Conservation (phyloP, 2,113 vertebrate genomes). For the Eonycteris spelaea region DNA sequence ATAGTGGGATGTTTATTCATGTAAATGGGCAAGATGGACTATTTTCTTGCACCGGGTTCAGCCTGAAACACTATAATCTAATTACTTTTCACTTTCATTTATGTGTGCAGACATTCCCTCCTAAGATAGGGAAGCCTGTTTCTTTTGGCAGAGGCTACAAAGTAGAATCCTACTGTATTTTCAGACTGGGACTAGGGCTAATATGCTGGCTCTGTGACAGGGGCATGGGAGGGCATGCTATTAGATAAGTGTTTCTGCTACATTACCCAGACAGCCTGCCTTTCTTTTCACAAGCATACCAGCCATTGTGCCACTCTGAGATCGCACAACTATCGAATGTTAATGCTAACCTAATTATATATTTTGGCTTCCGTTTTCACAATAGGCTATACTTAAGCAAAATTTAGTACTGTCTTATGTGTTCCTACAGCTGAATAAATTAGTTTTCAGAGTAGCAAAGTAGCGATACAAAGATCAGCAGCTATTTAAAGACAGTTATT, state of each 20-base stretch:
- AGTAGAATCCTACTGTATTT: constrained; percentile 62
- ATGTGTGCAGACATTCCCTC: constrained; percentile 60
- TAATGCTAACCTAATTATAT: constrained; percentile 80
- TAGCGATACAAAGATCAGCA: constrained; percentile 72
- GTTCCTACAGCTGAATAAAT: constrained; percentile 81
- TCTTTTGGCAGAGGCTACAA: constrained; percentile 48
- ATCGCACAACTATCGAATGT: constrained; percentile 68
- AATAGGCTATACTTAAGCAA: constrained; percentile 77
- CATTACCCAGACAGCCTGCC: constrained; percentile 79
- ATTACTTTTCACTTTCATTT: constrained; percentile 69
- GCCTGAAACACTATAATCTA: constrained; percentile 57
- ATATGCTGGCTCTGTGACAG: constrained; percentile 65
- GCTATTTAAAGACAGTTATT: constrained; percentile 75
- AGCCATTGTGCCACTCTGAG: constrained; percentile 68
- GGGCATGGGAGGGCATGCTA: constrained; percentile 70
- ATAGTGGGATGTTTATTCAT: constrained; percentile 23
- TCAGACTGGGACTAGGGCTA: constrained; percentile 68
- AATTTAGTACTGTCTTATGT: constrained; percentile 78
- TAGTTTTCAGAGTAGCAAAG: constrained; percentile 72
- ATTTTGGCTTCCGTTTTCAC: constrained; percentile 79
- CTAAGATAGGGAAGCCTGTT: constrained; percentile 62
- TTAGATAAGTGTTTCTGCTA: constrained; percentile 79
- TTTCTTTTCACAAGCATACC: constrained; percentile 80
- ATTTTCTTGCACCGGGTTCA: constrained; percentile 51
- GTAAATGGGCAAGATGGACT: constrained; percentile 35